These are phyloP conservation scores for Meloidogyne chitwoodi DNA, from an alignment of 1,140 invertebrate genomes.

Conservation along the genomic window DNA sequence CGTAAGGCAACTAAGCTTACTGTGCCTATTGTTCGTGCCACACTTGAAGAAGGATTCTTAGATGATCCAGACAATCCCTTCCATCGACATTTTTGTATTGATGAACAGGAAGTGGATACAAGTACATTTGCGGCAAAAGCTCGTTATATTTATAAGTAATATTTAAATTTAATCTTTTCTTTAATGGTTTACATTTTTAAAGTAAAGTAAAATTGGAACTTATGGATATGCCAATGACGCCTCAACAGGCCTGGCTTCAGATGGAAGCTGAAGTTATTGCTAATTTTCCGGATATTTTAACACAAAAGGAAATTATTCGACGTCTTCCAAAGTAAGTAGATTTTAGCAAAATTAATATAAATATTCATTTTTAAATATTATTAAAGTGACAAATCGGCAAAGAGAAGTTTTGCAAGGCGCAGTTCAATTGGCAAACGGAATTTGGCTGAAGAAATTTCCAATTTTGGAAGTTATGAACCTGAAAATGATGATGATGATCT, in stretches of 20 bases:
- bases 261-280: constrained; percentile 19
- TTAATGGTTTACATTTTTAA: background rate
- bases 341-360: too few relatives aligned
- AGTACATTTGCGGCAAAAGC: constrained; percentile 11
- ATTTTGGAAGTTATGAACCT: background rate
- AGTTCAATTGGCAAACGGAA: constrained; percentile 3
- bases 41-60: constrained; percentile 8
- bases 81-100: constrained; percentile 14
- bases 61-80: constrained; percentile 11
- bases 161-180: background rate
- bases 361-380: too few relatives aligned
- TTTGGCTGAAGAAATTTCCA: background rate
- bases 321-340: background rate
- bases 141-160: constrained; percentile 14
- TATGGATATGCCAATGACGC: constrained; percentile 19
- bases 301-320: constrained; percentile 6
- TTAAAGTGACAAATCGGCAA: constrained; percentile 17
- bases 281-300: constrained; percentile 13
- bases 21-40: constrained; percentile 4
- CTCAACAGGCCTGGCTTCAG: constrained; percentile 12
- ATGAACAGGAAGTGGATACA: constrained; percentile 9
- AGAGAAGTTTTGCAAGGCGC: constrained; percentile 12
- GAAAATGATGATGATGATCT: background rate
- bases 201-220: constrained; percentile 21
- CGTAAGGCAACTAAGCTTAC: background rate